Percentiles rank a stretch among this genome's conserved stretches.
These are phyloP conservation scores for Eremophila alpestris DNA, from an alignment of 2,797 vertebrate species.

Conservation along the genomic window DNA sequence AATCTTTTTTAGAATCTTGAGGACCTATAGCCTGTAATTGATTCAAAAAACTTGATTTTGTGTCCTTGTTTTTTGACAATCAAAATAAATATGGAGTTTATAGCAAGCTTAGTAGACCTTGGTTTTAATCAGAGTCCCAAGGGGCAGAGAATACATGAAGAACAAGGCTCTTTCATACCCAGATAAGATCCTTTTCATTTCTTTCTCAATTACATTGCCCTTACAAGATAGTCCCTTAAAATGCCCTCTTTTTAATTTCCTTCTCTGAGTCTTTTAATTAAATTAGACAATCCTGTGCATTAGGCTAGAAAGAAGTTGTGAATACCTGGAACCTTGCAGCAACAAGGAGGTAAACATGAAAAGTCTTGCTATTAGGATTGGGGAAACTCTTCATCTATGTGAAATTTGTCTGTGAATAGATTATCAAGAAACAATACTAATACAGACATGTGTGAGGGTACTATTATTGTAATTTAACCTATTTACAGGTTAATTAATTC, in stretches of 20 bases:
- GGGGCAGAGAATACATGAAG: not conserved
- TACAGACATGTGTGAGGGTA: not conserved
- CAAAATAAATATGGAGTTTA: not conserved
- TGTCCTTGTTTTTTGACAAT: not conserved
- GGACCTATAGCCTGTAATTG: not conserved
- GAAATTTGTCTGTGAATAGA: not conserved
- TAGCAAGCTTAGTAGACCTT: not conserved
- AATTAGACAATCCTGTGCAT: slow-evolving; percentile 19
- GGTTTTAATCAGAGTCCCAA: not conserved
- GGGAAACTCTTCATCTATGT: not conserved
- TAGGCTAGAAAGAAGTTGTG: not conserved
- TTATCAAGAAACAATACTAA: not conserved
- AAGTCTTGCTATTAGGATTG: not conserved
- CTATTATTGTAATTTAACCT: not conserved
- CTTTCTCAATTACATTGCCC: not conserved
- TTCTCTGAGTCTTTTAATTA: slow-evolving; percentile 25
- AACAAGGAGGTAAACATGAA: not conserved
- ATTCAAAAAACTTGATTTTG: not conserved
- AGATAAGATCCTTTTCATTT: slow-evolving; percentile 50
- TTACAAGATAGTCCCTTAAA: slow-evolving; percentile 4
- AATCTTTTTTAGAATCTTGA: not conserved
- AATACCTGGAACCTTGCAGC: not conserved
- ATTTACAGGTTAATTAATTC: not conserved
- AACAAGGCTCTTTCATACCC: not conserved
- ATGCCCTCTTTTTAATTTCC: slow-evolving; percentile 25